A percentile compares a stretch with the other conserved stretches of the same genome.
Conservation (phyloP, 2,113 vertebrate species). For the Columba livia region DNA sequence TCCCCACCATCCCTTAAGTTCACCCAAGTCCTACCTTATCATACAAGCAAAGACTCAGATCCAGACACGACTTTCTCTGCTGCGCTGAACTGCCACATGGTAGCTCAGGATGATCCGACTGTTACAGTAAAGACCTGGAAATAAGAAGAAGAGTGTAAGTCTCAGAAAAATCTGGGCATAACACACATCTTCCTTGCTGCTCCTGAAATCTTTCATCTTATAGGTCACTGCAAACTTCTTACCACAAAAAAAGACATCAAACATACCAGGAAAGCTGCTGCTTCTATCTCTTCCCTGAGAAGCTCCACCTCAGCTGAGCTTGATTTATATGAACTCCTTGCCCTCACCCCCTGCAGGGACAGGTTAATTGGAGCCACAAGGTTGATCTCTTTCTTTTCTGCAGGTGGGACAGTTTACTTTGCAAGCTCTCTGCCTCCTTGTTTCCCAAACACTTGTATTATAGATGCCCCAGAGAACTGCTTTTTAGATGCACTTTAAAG, state of each 20-base stretch:
- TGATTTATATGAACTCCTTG: neutral
- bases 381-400: neutral
- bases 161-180: neutral
- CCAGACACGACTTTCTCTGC: neutral
- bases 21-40: neutral
- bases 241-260: neutral
- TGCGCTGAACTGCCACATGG: rapidly evolving
- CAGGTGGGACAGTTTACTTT: neutral
- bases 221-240: neutral
- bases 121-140: neutral
- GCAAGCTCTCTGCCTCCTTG: neutral
- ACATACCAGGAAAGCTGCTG: rapidly evolving
- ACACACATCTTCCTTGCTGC: neutral
- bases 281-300: neutral
- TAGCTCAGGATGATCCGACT: neutral
- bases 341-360: neutral
- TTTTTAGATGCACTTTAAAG: neutral
- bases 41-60: rapidly evolving
- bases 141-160: rapidly evolving
- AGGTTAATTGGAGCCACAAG: neutral
- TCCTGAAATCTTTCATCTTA: neutral
- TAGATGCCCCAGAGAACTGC: neutral
- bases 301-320: rapidly evolving
- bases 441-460: neutral
- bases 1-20: rapidly evolving